phyloP scores from a whole-genome alignment of 1,140 invertebrate genomes.

The Octopus sinensis region DNA sequence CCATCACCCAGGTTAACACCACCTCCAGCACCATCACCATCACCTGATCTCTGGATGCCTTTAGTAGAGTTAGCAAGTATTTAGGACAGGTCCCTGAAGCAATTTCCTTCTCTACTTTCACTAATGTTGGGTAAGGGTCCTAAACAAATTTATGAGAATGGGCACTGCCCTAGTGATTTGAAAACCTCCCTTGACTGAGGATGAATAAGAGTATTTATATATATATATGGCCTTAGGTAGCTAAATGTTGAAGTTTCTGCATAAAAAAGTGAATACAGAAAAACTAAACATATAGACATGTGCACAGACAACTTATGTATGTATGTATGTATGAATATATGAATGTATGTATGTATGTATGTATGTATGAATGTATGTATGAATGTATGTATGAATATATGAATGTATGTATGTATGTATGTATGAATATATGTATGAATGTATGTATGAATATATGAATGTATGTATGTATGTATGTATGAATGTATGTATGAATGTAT shows the following conservation, averaged over 20 bases:
- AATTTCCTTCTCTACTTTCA: too few species aligned
- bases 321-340: neutral
- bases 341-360: neutral
- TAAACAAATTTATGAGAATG: too few species aligned
- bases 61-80: too few species aligned
- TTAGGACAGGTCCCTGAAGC: too few species aligned
- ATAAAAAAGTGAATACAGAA: neutral
- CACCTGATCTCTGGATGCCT: too few species aligned
- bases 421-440: neutral
- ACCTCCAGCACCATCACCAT: too few species aligned
- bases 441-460: neutral
- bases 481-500: neutral
- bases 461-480: neutral
- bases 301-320: neutral
- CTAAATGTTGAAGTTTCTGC: neutral
- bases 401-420: neutral
- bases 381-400: neutral
- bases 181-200: too few species aligned
- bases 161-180: too few species aligned
- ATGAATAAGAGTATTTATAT: too few species aligned
- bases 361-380: neutral
- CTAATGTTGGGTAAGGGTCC: too few species aligned
- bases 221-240: neutral
- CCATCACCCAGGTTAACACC: too few species aligned
- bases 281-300: neutral